Conservation (phyloP, 2,797 vertebrate species). For the Sebastes miniatus region DNA sequence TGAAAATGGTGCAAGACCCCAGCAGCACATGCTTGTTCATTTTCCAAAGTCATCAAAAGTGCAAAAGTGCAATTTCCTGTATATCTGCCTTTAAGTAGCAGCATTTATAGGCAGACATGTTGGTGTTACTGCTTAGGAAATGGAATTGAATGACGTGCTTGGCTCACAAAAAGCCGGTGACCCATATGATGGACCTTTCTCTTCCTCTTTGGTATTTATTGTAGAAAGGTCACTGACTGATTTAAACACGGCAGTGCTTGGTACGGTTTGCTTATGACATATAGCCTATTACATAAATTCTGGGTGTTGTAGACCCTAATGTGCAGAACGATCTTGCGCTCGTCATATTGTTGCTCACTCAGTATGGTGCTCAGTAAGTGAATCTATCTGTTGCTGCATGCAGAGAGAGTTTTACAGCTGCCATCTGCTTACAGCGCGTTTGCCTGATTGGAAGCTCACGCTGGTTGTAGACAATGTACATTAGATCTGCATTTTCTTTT, state of each 20-base stretch:
- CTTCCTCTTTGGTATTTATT: background rate
- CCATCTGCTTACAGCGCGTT: conserved; percentile 29
- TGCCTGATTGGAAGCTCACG: conserved; percentile 18
- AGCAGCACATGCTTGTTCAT: background rate
- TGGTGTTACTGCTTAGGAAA: background rate
- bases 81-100: background rate
- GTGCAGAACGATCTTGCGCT: background rate
- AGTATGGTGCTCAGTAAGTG: background rate
- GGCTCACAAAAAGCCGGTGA: background rate
- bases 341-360: background rate
- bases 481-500: background rate
- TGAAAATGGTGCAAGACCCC: background rate
- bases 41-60: conserved; percentile 6
- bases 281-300: background rate
- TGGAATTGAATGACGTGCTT: background rate
- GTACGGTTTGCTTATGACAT: background rate
- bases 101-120: background rate
- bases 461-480: conserved; percentile 7
- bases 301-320: background rate
- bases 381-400: conserved; percentile 23
- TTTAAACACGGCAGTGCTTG: background rate
- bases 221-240: background rate
- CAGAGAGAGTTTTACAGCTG: conserved; percentile 21
- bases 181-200: background rate
- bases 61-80: background rate